Evolutionary conservation across 2,888 invertebrate species (phyloP).

Genomic region (Idaea dimidiata): DNA sequence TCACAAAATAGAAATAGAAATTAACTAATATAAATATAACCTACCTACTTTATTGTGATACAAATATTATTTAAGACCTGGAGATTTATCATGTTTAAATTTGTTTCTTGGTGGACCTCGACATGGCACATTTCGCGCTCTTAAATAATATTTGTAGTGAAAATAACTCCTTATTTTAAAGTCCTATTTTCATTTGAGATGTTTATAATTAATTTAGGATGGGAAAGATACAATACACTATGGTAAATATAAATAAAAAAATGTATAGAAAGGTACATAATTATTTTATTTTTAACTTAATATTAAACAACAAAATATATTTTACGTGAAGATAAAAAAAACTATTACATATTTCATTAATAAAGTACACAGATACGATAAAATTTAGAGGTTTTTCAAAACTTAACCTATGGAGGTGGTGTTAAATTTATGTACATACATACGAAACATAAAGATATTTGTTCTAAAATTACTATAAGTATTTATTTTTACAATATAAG

Average conservation of each 20-base stretch:
- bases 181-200: too few relatives aligned
- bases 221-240: too few relatives aligned
- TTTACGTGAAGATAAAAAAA: conserved; percentile 4
- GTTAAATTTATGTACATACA: not conserved
- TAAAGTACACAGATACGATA: conserved; percentile 5
- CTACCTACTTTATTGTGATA: too few relatives aligned
- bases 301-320: conserved; percentile 18
- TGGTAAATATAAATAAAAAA: conserved; percentile 12
- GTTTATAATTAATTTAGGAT: not conserved
- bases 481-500: not conserved
- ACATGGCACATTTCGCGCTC: too few relatives aligned
- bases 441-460: not conserved
- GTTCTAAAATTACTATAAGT: not conserved
- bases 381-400: not conserved
- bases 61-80: too few relatives aligned
- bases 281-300: conserved; percentile 31
- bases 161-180: not conserved
- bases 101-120: too few relatives aligned
- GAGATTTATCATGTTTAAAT: too few relatives aligned
- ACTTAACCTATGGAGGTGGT: not conserved
- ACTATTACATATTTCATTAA: conserved; percentile 7
- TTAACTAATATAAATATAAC: too few relatives aligned
- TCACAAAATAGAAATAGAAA: too few relatives aligned
- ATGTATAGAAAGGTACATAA: conserved; percentile 25
- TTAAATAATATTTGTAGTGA: not conserved